Conservation (phyloP, 2,797 vertebrate genomes). For the Chromis chromis region DNA sequence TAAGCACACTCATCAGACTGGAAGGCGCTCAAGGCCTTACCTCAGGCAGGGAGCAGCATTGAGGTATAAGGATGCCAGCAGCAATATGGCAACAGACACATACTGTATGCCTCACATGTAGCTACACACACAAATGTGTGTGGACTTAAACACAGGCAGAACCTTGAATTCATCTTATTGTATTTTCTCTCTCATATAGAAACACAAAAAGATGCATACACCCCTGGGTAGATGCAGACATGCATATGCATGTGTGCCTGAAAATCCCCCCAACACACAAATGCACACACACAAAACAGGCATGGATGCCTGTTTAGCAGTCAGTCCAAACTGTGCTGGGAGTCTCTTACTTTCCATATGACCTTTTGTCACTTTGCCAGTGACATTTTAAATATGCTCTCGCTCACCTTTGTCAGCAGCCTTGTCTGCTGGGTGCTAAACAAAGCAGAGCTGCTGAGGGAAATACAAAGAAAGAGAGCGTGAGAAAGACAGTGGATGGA, state of each 20-base stretch:
- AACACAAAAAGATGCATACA: conserved; percentile 20
- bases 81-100: conserved; percentile 27
- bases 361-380: conserved; percentile 85
- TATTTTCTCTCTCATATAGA: conserved; percentile 10
- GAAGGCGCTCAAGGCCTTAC: conserved; percentile 55
- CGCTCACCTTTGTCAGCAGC: conserved; percentile 78
- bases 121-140: conserved; percentile 1
- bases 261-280: conserved; percentile 19
- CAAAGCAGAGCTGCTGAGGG: conserved; percentile 67
- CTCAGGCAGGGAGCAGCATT: conserved; percentile 48
- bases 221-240: conserved; percentile 31
- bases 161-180: conserved; percentile 16
- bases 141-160: background rate
- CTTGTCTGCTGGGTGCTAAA: conserved; percentile 80
- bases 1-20: conserved; percentile 31
- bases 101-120: background rate
- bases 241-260: conserved; percentile 38
- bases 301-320: conserved; percentile 79
- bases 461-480: conserved; percentile 57
- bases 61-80: conserved; percentile 34
- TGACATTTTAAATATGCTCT: conserved; percentile 86
- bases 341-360: conserved; percentile 84
- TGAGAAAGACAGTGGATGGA: conserved; percentile 35
- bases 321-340: conserved; percentile 80
- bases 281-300: conserved; percentile 39